phyloP scores from a whole-genome alignment of 2,113 vertebrate genomes.

The Xenopus laevis region DNA sequence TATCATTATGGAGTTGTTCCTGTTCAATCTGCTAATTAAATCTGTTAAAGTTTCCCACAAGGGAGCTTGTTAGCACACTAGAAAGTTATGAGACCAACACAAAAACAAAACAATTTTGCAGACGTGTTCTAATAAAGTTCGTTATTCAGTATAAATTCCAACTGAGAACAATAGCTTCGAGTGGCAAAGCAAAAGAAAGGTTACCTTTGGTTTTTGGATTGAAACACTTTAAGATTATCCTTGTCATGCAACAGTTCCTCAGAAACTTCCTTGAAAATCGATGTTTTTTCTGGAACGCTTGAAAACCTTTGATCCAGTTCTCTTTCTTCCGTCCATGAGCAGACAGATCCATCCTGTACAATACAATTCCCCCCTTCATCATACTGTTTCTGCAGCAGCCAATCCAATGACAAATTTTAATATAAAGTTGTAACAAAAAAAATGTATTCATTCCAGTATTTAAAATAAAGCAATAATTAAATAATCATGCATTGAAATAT shows the following conservation, averaged over 20 bases:
- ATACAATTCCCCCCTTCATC: not conserved
- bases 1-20: too few relatives aligned
- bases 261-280: not conserved
- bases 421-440: too few relatives aligned
- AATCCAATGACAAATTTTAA: too few relatives aligned
- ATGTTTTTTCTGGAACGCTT: constrained; percentile 11
- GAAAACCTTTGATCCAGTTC: constrained; percentile 14
- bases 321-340: not conserved
- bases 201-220: constrained; percentile 2
- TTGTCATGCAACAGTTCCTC: constrained; percentile 1
- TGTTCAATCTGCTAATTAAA: not conserved
- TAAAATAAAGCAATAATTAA: too few relatives aligned
- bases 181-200: not conserved
- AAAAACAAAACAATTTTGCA: not conserved
- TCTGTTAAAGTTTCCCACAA: not conserved
- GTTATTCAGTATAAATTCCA: not conserved
- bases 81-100: not conserved
- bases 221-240: not conserved
- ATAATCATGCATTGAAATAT: too few relatives aligned
- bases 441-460: too few relatives aligned
- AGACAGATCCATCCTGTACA: constrained; percentile 19
- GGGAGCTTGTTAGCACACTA: not conserved
- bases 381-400: too few relatives aligned
- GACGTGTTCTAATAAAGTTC: not conserved
- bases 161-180: not conserved